These are phyloP conservation scores for Eumacrocentrus americanus DNA, from an alignment of 2,888 invertebrate genomes.

Conservation along the genomic window DNA sequence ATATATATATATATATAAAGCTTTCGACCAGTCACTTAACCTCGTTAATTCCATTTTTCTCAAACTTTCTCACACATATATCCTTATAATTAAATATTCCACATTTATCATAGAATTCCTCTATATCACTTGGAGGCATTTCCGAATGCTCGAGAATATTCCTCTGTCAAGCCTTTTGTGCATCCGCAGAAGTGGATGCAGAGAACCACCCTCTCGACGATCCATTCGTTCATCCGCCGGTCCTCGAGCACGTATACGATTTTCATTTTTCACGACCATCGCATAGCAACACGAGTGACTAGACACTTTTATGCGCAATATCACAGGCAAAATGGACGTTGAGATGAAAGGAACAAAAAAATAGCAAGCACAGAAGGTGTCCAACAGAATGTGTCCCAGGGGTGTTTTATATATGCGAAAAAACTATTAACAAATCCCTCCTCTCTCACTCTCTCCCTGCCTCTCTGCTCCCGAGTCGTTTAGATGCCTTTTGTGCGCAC, in stretches of 20 bases:
- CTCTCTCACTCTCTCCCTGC: too few species aligned
- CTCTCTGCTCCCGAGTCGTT: too few species aligned
- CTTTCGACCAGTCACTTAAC: background rate
- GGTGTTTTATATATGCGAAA: too few species aligned
- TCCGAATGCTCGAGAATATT: too few species aligned
- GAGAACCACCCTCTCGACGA: conserved; percentile 28
- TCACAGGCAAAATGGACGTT: conserved; percentile 16
- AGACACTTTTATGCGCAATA: conserved; percentile 40
- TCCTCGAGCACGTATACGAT: conserved; percentile 41
- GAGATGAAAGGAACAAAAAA: background rate
- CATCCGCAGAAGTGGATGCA: too few species aligned
- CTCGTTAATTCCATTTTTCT: background rate
- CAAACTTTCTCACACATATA: background rate
- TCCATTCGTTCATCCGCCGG: conserved; percentile 23
- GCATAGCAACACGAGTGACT: conserved; percentile 30
- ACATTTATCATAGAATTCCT: background rate
- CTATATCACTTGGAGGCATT: too few species aligned
- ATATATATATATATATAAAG: background rate
- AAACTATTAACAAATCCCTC: too few species aligned
- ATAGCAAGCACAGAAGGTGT: background rate
- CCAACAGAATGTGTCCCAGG: too few species aligned
- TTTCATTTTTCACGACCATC: conserved; percentile 39
- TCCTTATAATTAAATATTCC: background rate
- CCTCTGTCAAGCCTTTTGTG: too few species aligned
- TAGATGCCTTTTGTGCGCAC: too few species aligned